These are phyloP conservation scores for Glossophaga mutica DNA, from an alignment of 2,797 vertebrate species.

Conservation along the genomic window DNA sequence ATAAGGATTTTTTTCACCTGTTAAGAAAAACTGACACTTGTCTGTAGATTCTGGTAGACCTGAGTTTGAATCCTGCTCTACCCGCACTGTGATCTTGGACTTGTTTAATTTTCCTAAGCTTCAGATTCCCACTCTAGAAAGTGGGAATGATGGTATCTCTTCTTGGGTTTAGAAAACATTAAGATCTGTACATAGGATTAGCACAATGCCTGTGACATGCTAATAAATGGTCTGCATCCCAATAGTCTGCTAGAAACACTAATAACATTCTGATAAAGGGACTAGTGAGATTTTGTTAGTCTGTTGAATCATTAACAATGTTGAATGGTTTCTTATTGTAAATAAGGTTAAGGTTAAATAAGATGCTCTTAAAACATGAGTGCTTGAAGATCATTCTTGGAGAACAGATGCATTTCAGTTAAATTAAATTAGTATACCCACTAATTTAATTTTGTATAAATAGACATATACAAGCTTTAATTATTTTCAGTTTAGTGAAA, in stretches of 20 bases:
- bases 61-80: neutral
- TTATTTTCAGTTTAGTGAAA: neutral
- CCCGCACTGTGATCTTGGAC: neutral
- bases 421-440: neutral
- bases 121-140: neutral
- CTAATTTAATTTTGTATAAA: neutral
- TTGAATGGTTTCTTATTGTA: neutral
- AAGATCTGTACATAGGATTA: neutral
- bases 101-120: neutral
- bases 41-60: neutral
- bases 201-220: neutral
- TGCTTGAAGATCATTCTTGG: neutral
- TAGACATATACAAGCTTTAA: neutral
- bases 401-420: neutral
- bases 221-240: neutral
- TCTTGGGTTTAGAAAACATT: neutral
- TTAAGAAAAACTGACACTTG: neutral
- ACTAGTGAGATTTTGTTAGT: neutral
- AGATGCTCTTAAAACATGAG: neutral
- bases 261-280: neutral
- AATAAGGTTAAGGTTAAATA: neutral
- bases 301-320: neutral
- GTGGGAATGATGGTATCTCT: neutral
- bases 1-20: neutral
- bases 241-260: neutral